phyloP scores from a whole-genome alignment of 2,888 invertebrate species.

The Polia nebulosa region DNA sequence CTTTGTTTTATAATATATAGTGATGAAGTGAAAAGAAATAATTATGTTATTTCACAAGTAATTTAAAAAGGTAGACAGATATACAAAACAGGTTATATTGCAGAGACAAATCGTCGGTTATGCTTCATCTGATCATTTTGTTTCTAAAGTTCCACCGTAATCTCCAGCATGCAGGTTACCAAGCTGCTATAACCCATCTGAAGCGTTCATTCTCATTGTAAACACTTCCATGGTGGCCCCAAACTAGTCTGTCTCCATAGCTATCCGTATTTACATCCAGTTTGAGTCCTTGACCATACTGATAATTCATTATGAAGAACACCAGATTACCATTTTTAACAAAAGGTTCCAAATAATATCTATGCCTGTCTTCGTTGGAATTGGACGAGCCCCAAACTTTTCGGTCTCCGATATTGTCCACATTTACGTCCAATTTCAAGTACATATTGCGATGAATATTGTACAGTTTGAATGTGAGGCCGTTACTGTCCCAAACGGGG shows the following conservation, averaged over 20 bases:
- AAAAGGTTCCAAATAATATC: slow-evolving; percentile 2
- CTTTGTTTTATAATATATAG: too few relatives aligned
- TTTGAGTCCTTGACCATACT: slow-evolving; percentile 4
- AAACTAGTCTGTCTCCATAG: neutral
- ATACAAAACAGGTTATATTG: too few relatives aligned
- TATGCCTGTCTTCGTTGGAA: neutral
- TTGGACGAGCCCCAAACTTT: slow-evolving; percentile 61
- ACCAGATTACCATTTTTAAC: neutral
- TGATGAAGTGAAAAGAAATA: too few relatives aligned
- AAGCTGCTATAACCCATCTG: slow-evolving; percentile 39
- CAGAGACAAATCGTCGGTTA: too few relatives aligned
- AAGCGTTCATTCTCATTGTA: slow-evolving; percentile 20
- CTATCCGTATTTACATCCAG: neutral
- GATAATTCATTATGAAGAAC: slow-evolving; percentile 1
- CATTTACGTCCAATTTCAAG: slow-evolving; percentile 65
- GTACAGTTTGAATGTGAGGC: slow-evolving; percentile 66
- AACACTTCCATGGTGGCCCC: neutral
- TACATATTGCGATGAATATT: slow-evolving; percentile 63
- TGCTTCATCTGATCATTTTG: too few relatives aligned
- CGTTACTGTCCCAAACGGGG: slow-evolving; percentile 61
- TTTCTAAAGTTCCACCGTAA: neutral
- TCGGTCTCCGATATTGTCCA: slow-evolving; percentile 60
- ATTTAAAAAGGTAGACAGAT: neutral
- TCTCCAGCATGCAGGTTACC: slow-evolving; percentile 17
- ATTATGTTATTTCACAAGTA: too few relatives aligned